Base-by-base conservation (phyloP, 2,888 invertebrate species). In the Siphlonurus alternatus region DNA sequence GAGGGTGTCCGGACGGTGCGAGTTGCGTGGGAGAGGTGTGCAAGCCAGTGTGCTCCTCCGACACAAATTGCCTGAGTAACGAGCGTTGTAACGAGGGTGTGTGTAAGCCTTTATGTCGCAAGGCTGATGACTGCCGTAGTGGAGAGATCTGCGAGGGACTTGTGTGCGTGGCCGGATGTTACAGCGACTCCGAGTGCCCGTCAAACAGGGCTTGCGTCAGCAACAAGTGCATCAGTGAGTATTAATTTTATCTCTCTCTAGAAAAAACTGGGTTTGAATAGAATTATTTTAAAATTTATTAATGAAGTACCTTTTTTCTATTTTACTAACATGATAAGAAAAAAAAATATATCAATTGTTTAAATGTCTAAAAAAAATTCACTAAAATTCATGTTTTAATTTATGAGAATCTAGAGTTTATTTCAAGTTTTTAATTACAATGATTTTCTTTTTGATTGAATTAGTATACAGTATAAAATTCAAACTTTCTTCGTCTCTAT, bases 71-170 rank as follows among this genome's bases (percentile, higher is more conserved):
- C 69, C 77, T 93, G 68, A 86, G 85, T 72, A 93, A 92, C 68
- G 93, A 93, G 76, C 81, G 87, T 64, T 91, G 90, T 70, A 70
- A 74, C 2, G 72, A 73, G n/a, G 90, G 92, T 63, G 83, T 90
- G 2, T 93, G 93, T 72, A 88, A 88, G 69, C 88, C 90, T 0
- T 80, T 91, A 1, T 93, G 93, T 71, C 83, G 89, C 62, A 82
- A 85, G 63, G 92, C 93, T 72, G 87, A 88, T 68, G 93, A 93
- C 72, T 94, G 94, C 70, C 83, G 88, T 62, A 88, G 85, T 69
- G 91, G 89, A 53, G 93, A 93, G 77, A 85, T 93, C 63, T 94
- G 93, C 71, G 85, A 90, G 72, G 87, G 88, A 24, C 78, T 91
- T 25, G 81, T 86, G 65, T 94, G 94, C 72, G 76, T 83, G 10